These are phyloP conservation scores for Taurulus bubalis DNA, from an alignment of 2,113 vertebrate species.

Conservation along the genomic window DNA sequence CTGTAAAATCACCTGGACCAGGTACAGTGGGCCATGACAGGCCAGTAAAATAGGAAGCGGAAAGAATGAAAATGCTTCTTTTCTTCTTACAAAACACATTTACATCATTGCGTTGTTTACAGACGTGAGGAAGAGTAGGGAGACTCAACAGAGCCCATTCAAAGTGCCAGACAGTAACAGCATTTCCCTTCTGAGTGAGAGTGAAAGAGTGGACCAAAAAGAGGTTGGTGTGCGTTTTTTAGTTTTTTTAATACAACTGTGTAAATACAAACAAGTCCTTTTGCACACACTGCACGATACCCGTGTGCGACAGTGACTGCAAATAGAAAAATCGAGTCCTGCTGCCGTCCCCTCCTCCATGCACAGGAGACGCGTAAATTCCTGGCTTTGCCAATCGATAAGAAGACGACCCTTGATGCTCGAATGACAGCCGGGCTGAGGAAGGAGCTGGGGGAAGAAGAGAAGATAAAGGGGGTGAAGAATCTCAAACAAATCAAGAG, in stretches of 20 bases:
- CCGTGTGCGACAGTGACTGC: background rate
- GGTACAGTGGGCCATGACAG: slow-evolving; percentile 20
- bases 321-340: slow-evolving; percentile 5
- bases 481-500: slow-evolving; percentile 38
- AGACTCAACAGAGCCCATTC: slow-evolving; percentile 58
- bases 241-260: background rate
- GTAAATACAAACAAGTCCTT: background rate
- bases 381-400: slow-evolving; percentile 81
- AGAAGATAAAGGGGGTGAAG: slow-evolving; percentile 31
- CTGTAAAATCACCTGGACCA: slow-evolving; percentile 35
- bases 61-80: background rate
- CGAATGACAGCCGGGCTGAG: slow-evolving; percentile 68
- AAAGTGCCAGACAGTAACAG: slow-evolving; percentile 60
- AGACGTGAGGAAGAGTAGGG: slow-evolving; percentile 41
- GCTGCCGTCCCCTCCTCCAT: slow-evolving; percentile 25
- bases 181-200: slow-evolving; percentile 49
- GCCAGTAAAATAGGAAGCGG: background rate
- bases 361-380: slow-evolving; percentile 84
- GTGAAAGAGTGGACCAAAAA: slow-evolving; percentile 49
- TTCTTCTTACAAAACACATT: background rate
- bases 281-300: background rate
- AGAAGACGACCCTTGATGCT: slow-evolving; percentile 83
- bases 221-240: slow-evolving; percentile 43
- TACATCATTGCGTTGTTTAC: background rate
- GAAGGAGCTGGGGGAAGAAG: slow-evolving; percentile 75